Evolutionary conservation across 2,888 invertebrate genomes (phyloP).

Genomic region (Nasonovia ribisnigri): DNA sequence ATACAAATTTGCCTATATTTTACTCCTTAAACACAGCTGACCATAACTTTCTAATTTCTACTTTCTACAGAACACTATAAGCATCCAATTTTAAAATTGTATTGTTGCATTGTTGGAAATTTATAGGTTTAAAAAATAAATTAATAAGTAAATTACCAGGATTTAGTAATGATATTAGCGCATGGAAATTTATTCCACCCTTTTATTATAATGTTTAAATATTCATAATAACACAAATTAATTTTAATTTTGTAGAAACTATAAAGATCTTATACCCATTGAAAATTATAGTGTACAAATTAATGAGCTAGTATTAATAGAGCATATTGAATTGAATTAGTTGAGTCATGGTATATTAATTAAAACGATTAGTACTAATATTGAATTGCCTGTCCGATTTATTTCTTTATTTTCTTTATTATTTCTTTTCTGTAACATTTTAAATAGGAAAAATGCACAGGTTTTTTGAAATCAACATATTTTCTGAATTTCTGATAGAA

Average conservation of each 20-base stretch:
- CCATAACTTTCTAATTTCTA: not conserved
- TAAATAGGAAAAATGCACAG: too few species aligned
- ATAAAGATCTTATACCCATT: not conserved
- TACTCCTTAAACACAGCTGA: not conserved
- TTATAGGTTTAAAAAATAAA: too few species aligned
- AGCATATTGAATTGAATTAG: too few species aligned
- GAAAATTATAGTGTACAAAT: not conserved
- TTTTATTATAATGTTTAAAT: not conserved
- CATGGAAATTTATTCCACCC: not conserved
- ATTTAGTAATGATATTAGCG: not conserved
- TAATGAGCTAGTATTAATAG: not conserved
- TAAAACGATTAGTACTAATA: not conserved
- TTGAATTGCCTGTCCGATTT: too few species aligned
- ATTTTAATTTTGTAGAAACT: not conserved
- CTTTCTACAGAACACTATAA: not conserved
- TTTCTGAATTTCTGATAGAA: too few species aligned
- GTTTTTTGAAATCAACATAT: too few species aligned
- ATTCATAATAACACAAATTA: not conserved
- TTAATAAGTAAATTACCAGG: not conserved
- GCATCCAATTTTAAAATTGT: not conserved
- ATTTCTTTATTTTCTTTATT: too few species aligned
- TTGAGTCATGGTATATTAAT: not conserved
- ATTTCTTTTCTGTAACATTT: too few species aligned
- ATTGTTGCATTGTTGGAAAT: not conserved
- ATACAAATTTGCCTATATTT: not conserved